Evolutionary conservation across 2,888 invertebrate species (phyloP), one percentile per base, ranked within the genome.

Genomic region (Sesia bembeciformis): DNA sequence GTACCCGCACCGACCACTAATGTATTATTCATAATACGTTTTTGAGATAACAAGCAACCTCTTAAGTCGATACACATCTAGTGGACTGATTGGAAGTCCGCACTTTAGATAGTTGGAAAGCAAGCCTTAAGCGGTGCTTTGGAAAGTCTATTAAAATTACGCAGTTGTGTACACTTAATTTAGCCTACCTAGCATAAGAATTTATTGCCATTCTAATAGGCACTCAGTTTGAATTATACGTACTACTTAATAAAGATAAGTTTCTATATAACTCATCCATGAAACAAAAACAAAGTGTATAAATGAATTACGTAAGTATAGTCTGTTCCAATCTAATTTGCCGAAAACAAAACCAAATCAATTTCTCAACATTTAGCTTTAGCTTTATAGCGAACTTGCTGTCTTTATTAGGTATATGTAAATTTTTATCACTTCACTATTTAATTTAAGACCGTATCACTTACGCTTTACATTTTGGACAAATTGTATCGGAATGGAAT

Each of bases 11-110:
- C 76, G 78, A 65, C 72, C 72, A 75, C 84, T 85, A 74, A 88
- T 89, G 89, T 84, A 84, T 89, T 88, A 89, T 89, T 89, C 88
- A 89, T 89, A 86, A 81, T 83, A 83, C 83, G 85, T 82, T 85
- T 87, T 86, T 87, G 84, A 87, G 88, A 88, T 89, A 88, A 89
- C 89, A 87, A 89, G 87, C 82, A 74, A 74, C 70, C 76, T 78
- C 78, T 82, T 78, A 81, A 82, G 79, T 78, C 82, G 87, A 89
- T 89, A 87, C 82, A 81, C 84, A 89, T 89, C 89, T 86, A 84
- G 82, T 68, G 75, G 78, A 74, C 81, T 83, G 84, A 84, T 86
- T 84, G 83, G 81, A 72, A 77, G 74, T 60, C 63, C 52, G 69
- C 65, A 61, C 61, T 63, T 70, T 60, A 72, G 76, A 78, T 77